Percentiles rank a stretch among this genome's conserved stretches.
Conservation (phyloP, 2,113 vertebrate genomes). For the Podiceps cristatus region DNA sequence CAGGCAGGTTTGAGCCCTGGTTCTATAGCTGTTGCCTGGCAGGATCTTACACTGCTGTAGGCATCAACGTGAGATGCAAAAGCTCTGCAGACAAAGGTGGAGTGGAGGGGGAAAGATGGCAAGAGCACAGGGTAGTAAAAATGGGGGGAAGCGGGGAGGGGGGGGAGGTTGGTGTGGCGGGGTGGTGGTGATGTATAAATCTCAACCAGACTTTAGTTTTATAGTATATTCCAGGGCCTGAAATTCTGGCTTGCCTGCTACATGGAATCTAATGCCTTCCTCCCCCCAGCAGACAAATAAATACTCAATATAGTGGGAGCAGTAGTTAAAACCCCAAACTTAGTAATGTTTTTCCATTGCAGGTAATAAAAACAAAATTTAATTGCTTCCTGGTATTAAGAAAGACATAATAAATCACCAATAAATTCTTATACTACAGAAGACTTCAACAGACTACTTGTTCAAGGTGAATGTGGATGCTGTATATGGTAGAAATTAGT, state of each 20-base stretch:
- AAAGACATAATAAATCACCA: rapidly evolving
- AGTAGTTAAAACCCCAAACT: not conserved
- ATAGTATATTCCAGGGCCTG: not conserved
- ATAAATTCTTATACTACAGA: rapidly evolving
- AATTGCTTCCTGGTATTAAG: not conserved
- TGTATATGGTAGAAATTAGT: not conserved
- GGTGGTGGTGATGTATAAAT: too few relatives aligned
- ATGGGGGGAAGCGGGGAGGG: not conserved
- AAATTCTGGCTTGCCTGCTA: not conserved
- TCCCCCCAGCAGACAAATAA: not conserved
- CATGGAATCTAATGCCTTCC: not conserved
- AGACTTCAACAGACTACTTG: not conserved
- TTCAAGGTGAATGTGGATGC: not conserved
- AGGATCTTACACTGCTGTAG: not conserved
- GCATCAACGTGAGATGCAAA: not conserved
- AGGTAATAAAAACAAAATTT: conserved; percentile 56
- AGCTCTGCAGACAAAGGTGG: not conserved
- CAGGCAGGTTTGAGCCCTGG: not conserved
- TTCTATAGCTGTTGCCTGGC: not conserved
- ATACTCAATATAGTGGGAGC: not conserved
- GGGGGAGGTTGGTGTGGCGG: too few relatives aligned
- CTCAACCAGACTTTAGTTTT: not conserved
- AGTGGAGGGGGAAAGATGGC: not conserved
- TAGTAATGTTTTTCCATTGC: not conserved
- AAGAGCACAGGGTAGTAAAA: not conserved